Evolutionary conservation across 2,888 invertebrate genomes (phyloP), one percentile per base, ranked within the genome.

Genomic region (Nipponacmea schrenckii): DNA sequence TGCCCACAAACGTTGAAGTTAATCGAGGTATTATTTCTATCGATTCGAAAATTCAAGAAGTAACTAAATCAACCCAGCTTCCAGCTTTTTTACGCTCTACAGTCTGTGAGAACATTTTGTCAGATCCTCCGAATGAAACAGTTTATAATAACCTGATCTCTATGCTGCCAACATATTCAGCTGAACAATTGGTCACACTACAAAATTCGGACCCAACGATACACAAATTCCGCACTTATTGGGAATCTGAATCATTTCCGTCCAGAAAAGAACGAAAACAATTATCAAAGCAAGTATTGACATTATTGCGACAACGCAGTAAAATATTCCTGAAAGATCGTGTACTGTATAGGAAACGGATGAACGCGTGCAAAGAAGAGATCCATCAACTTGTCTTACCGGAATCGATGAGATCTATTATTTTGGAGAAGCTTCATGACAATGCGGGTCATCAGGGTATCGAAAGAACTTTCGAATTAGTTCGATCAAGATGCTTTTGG

Each of bases 391-490:
- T 75, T 12, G 24, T 75, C 20, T 24, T 69, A 20, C 70, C 70
- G n/a, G 27, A 64, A 12, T 8, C 24, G 14, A n/a, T 73, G 2
- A 66, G 50, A 17, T 20, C 46, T 20, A 24, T 17, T 10, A 72
- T 74, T 14, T 17, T 74, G 12, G 56, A 69, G 5, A 64, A 26
- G 17, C 64, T 77, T 12, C 76, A 78, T 62, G n/a, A n/a, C n/a
- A n/a, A n/a, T n/a, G n/a, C n/a, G n/a, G n/a, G n/a, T n/a, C n/a
- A n/a, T n/a, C n/a, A n/a, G n/a, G n/a, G n/a, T n/a, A n/a, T n/a
- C n/a, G n/a, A n/a, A n/a, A n/a, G n/a, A n/a, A n/a, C n/a, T n/a
- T n/a, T n/a, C n/a, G n/a, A n/a, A n/a, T n/a, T n/a, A n/a, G n/a
- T n/a, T n/a, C n/a, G n/a, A n/a, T n/a, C n/a, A n/a, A n/a, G n/a